A percentile compares a stretch with the other conserved stretches of the same genome.
phyloP scores from a whole-genome alignment of 2,888 invertebrate genomes.

The Dynastes maya region DNA sequence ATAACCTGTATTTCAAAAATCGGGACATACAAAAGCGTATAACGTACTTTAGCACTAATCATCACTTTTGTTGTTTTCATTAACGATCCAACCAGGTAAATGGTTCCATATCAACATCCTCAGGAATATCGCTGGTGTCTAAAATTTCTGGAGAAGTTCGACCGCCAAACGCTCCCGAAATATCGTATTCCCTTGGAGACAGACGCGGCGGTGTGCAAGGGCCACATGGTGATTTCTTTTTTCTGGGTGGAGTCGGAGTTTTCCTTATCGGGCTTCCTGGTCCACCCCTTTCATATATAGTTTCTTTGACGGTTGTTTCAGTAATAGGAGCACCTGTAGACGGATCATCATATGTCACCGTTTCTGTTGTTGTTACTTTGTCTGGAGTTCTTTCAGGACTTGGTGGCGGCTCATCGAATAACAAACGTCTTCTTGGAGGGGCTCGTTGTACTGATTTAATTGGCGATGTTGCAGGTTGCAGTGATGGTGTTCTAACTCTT shows the following conservation, averaged over 20 bases:
- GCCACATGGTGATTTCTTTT: conserved; percentile 2
- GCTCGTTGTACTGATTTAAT: conserved; percentile 15
- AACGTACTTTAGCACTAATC: conserved; percentile 32
- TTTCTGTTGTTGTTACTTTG: conserved; percentile 39
- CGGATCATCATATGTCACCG: conserved; percentile 31
- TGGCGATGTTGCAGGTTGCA: background rate
- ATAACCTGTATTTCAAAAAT: conserved; percentile 29
- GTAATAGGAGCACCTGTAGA: conserved; percentile 23
- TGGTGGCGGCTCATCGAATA: conserved; percentile 32
- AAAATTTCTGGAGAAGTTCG: conserved; percentile 40
- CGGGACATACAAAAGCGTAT: conserved; percentile 32
- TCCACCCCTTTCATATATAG: conserved; percentile 16
- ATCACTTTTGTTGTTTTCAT: background rate
- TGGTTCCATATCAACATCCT: conserved; percentile 50
- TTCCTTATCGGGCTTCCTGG: background rate
- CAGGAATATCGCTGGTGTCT: conserved; percentile 54
- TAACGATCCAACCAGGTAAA: conserved; percentile 44
- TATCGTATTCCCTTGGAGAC: conserved; percentile 40
- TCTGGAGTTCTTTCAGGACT: conserved; percentile 8
- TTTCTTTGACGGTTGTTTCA: conserved; percentile 32
- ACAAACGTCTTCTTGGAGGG: conserved; percentile 16
- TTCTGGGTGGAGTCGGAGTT: conserved; percentile 16
- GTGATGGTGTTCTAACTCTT: background rate
- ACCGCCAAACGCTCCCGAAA: conserved; percentile 48
- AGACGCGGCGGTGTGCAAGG: conserved; percentile 6